Evolutionary conservation across 1,140 invertebrate genomes (phyloP).

Genomic region (Microplitis demolitor): DNA sequence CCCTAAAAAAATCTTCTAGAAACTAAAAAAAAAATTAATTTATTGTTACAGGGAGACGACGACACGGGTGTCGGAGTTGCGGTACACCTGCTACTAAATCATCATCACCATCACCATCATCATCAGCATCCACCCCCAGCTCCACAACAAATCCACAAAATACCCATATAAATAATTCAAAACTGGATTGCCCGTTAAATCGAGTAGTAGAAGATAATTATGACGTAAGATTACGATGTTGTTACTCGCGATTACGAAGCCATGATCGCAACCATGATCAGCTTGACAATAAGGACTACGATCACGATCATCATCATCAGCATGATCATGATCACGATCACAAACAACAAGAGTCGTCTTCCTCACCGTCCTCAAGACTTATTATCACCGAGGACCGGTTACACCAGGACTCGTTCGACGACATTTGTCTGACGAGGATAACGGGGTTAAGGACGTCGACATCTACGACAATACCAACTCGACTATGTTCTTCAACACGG

Average conservation of each 20-base stretch:
- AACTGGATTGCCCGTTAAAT: conserved; percentile 6
- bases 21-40: not conserved
- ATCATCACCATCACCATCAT: conserved; percentile 26
- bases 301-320: conserved; percentile 2
- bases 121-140: not conserved
- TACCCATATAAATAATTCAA: not conserved
- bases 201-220: not conserved
- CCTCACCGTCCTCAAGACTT: not conserved
- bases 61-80: conserved; percentile 56
- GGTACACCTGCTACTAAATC: conserved; percentile 45
- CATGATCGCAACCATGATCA: not conserved
- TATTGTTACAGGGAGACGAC: conserved; percentile 58
- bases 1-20: too few species aligned
- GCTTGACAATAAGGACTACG: not conserved
- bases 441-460: not conserved
- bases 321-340: not conserved
- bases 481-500: not conserved
- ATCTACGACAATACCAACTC: not conserved
- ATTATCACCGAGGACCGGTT: conserved; percentile 17
- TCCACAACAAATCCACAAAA: not conserved
- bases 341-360: conserved; percentile 8
- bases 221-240: not conserved
- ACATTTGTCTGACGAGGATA: not conserved
- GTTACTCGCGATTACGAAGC: not conserved
- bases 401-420: not conserved